phyloP scores from a whole-genome alignment of 1,140 invertebrate genomes.

The Metopolophium dirhodum region DNA sequence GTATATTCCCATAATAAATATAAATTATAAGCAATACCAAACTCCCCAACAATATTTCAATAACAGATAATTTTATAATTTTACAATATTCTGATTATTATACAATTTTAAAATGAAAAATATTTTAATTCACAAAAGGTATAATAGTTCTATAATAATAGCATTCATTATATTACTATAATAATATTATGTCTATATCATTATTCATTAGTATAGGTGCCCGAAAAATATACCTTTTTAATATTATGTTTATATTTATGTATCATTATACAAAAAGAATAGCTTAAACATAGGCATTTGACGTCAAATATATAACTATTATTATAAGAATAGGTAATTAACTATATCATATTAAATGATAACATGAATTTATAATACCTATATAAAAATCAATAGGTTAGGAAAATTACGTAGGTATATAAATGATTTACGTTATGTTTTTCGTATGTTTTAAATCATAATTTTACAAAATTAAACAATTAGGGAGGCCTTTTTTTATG shows the following conservation, averaged over 20 bases:
- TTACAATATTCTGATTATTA: too few species aligned
- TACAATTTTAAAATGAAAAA: background rate
- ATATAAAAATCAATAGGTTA: background rate
- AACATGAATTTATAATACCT: background rate
- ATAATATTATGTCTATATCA: background rate
- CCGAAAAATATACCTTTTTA: background rate
- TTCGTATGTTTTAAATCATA: background rate
- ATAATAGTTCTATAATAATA: background rate
- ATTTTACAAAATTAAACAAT: background rate
- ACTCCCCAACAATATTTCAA: too few species aligned
- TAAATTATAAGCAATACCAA: background rate
- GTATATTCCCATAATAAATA: background rate
- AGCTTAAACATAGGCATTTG: background rate
- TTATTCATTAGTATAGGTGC: background rate
- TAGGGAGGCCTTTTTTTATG: background rate
- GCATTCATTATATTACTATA: background rate
- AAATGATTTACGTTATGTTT: background rate
- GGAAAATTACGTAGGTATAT: background rate
- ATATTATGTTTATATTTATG: background rate
- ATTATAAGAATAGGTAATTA: background rate
- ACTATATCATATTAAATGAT: background rate
- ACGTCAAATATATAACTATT: background rate
- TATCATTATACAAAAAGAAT: background rate
- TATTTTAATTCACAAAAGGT: background rate
- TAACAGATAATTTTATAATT: too few species aligned